phyloP scores from a whole-genome alignment of 2,888 invertebrate species.

The Athrips mouffetella region DNA sequence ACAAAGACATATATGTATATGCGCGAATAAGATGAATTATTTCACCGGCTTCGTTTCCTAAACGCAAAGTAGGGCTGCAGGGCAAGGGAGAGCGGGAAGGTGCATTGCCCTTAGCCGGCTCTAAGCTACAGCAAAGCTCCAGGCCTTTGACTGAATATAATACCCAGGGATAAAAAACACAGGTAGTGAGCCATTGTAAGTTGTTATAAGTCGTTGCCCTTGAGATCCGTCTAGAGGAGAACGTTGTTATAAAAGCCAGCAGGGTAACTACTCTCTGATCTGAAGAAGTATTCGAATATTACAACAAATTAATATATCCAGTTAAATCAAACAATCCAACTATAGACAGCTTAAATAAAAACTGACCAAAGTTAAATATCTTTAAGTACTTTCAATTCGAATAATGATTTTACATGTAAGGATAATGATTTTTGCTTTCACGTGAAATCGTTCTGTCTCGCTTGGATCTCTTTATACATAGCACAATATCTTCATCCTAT shows the following conservation, averaged over 20 bases:
- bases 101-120: conserved; percentile 71
- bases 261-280: not conserved
- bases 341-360: no score
- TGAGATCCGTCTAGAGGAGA: conserved; percentile 68
- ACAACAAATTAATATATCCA: no score
- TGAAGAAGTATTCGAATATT: no score
- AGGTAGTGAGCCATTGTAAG: conserved; percentile 68
- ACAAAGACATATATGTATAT: conserved; percentile 44
- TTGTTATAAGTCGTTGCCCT: conserved; percentile 70
- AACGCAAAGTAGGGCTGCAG: conserved; percentile 75
- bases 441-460: no score
- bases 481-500: not conserved
- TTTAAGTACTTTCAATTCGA: no score
- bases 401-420: no score
- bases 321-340: no score
- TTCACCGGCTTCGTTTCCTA: conserved; percentile 56
- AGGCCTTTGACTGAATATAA: conserved; percentile 66
- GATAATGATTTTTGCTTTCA: no score
- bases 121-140: conserved; percentile 61
- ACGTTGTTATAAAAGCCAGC: conserved; percentile 28
- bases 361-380: no score
- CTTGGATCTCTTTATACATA: no score
- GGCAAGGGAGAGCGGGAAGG: conserved; percentile 74
- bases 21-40: conserved; percentile 54
- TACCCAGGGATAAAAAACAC: conserved; percentile 65